These are phyloP conservation scores for Muscicapa adusta DNA, from an alignment of 2,113 vertebrate genomes.

Conservation along the genomic window DNA sequence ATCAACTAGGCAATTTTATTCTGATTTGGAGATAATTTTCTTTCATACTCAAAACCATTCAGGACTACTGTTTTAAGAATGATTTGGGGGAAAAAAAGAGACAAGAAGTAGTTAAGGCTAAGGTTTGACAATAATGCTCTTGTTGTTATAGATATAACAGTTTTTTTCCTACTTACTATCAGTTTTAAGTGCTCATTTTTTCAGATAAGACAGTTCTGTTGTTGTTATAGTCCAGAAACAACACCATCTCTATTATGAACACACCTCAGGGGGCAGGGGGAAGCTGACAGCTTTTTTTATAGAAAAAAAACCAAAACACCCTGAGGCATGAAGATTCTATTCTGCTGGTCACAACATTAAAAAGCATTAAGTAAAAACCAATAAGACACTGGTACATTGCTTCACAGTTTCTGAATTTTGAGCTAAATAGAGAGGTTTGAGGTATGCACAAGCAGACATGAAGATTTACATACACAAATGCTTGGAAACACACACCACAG, in stretches of 20 bases:
- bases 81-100: not conserved
- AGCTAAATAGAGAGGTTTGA: not conserved
- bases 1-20: not conserved
- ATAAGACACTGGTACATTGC: not conserved
- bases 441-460: not conserved
- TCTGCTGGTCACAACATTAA: not conserved
- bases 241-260: not conserved
- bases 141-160: not conserved
- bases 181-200: not conserved
- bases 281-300: not conserved
- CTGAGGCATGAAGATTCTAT: not conserved
- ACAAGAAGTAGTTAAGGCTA: not conserved
- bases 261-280: not conserved
- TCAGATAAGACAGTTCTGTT: not conserved
- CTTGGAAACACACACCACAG: not conserved
- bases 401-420: constrained; percentile 21
- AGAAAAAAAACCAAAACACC: not conserved
- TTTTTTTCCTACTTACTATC: not conserved
- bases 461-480: not conserved
- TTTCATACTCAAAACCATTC: not conserved
- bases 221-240: not conserved
- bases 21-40: not conserved
- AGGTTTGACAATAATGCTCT: not conserved
- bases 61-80: not conserved
- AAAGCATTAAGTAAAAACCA: not conserved